A percentile compares a stretch with the other conserved stretches of the same genome.
Evolutionary conservation across 2,888 invertebrate species (phyloP).

Genomic region (Dryocosmus kuriphilus): DNA sequence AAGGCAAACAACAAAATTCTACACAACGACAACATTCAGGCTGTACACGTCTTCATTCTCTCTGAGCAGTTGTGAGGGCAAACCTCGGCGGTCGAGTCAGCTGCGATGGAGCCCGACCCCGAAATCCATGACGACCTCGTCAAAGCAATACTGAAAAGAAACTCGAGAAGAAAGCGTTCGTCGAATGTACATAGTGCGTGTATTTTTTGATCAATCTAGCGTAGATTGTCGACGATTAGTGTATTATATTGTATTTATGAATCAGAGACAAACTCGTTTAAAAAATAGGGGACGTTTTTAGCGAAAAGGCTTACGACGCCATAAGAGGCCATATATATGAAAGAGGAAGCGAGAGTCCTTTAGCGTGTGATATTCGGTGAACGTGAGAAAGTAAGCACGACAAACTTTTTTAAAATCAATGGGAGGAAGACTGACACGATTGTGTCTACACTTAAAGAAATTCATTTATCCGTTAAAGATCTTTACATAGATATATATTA

Average conservation of each 20-base stretch:
- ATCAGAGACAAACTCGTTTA: constrained; percentile 32
- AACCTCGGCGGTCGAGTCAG: constrained; percentile 17
- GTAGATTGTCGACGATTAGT: constrained; percentile 47
- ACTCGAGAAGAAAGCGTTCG: constrained; percentile 53
- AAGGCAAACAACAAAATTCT: constrained; percentile 66
- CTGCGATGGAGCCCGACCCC: constrained; percentile 42
- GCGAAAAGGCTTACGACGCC: constrained; percentile 65
- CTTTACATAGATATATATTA: constrained; percentile 28
- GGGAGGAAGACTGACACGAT: constrained; percentile 52
- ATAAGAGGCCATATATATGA: constrained; percentile 69
- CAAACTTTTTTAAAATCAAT: constrained; percentile 44
- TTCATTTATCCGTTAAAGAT: constrained; percentile 44
- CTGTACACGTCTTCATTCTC: constrained; percentile 74
- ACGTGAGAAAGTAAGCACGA: constrained; percentile 43
- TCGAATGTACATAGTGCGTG: constrained; percentile 48
- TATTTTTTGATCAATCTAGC: constrained; percentile 54
- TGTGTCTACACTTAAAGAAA: constrained; percentile 57
- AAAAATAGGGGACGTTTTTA: constrained; percentile 35
- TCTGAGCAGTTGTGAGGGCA: constrained; percentile 75
- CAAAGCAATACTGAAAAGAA: constrained; percentile 50
- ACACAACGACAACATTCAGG: constrained; percentile 74
- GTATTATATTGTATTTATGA: constrained; percentile 53
- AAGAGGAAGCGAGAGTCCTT: constrained; percentile 43
- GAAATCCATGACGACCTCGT: constrained; percentile 39
- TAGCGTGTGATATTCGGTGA: constrained; percentile 37